These are phyloP conservation scores for Agonopterix heracliana DNA, from an alignment of 2,888 invertebrate species.

Conservation along the genomic window DNA sequence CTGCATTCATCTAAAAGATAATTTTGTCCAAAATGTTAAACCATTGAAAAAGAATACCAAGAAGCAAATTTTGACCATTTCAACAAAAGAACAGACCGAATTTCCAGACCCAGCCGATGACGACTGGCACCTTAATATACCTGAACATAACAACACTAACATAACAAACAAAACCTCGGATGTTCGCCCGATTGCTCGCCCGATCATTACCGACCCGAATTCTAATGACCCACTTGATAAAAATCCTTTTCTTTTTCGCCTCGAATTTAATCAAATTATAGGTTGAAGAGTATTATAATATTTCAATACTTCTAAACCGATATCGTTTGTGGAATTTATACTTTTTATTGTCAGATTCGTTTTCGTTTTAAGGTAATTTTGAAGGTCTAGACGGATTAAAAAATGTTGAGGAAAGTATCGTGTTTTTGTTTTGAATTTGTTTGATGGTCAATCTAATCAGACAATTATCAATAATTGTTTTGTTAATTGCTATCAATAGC, in stretches of 20 bases:
- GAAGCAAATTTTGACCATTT: neutral
- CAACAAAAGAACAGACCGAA: neutral
- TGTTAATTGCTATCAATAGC: too few relatives aligned
- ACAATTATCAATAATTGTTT: too few relatives aligned
- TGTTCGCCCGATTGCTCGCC: constrained; percentile 57
- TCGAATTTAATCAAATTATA: constrained; percentile 75
- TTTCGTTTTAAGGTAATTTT: constrained; percentile 60
- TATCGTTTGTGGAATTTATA: constrained; percentile 69
- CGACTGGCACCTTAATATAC: constrained; percentile 45
- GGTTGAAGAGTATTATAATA: constrained; percentile 72
- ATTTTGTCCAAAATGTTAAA: too few relatives aligned
- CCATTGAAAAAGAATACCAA: neutral
- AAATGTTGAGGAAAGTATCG: constrained; percentile 21
- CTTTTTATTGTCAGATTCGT: constrained; percentile 68
- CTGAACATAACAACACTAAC: constrained; percentile 40
- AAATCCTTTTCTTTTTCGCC: constrained; percentile 63
- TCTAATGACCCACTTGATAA: constrained; percentile 68
- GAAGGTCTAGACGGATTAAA: constrained; percentile 60
- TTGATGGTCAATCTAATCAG: too few relatives aligned
- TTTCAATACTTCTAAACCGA: constrained; percentile 67
- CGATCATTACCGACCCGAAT: constrained; percentile 71
- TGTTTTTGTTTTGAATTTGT: constrained; percentile 6
- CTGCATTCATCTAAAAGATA: too few relatives aligned
- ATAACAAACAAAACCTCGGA: constrained; percentile 62
- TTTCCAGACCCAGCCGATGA: constrained; percentile 9